These are phyloP conservation scores for Ferrisia virgata DNA, from an alignment of 2,888 invertebrate species.

Conservation along the genomic window DNA sequence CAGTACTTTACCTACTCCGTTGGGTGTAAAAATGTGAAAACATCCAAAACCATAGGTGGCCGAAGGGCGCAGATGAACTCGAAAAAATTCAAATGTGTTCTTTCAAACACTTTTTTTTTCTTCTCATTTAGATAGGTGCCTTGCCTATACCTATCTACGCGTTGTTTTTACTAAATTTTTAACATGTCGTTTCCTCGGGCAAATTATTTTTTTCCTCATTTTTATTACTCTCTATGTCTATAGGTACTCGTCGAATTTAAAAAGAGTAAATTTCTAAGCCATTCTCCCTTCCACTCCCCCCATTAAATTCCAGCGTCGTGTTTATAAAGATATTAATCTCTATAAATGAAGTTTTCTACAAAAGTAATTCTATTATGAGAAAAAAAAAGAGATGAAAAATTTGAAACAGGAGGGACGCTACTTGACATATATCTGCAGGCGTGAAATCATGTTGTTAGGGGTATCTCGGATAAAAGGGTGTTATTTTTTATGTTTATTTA, in stretches of 20 bases:
- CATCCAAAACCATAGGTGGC: not conserved
- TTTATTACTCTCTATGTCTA: too few relatives aligned
- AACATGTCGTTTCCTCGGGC: not conserved
- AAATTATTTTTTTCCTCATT: not conserved
- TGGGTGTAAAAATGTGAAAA: not conserved
- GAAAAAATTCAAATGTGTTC: not conserved
- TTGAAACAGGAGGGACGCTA: not conserved
- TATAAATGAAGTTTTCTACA: not conserved
- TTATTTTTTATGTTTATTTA: not conserved
- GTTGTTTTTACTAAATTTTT: not conserved
- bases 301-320: not conserved
- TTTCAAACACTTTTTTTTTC: not conserved
- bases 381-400: not conserved
- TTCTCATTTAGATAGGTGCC: too few relatives aligned
- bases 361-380: not conserved
- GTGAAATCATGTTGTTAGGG: not conserved
- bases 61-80: not conserved
- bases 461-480: not conserved
- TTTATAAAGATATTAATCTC: not conserved
- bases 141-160: too few relatives aligned
- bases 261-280: not conserved
- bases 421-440: not conserved
- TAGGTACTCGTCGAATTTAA: not conserved
- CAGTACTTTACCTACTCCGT: not conserved
- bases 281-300: too few relatives aligned